Conservation (phyloP, 2,888 invertebrate species). For the Acrobasis consociella region DNA sequence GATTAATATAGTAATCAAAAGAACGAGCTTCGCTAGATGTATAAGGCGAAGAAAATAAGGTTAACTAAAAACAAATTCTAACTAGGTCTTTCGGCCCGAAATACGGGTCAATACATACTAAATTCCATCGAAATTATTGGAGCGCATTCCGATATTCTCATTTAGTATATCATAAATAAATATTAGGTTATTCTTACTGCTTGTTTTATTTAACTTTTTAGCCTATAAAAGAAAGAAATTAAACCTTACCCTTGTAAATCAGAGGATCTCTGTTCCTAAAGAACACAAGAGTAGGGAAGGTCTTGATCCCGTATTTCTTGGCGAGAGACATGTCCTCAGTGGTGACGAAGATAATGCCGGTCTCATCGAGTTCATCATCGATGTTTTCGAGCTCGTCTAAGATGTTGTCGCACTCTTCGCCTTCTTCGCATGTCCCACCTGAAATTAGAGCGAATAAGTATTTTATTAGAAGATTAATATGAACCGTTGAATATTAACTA, state of each 20-base stretch:
- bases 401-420: slow-evolving; percentile 93
- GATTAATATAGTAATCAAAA: no score
- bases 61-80: no score
- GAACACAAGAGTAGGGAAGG: slow-evolving; percentile 93
- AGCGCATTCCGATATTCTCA: no score
- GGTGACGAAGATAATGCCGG: slow-evolving; percentile 96
- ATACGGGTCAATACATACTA: no score
- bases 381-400: slow-evolving; percentile 94
- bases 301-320: slow-evolving; percentile 92
- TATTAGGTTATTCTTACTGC: no score
- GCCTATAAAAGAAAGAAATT: slow-evolving; percentile 13
- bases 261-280: slow-evolving; percentile 96
- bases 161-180: no score
- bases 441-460: slow-evolving; percentile 27
- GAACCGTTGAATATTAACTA: no score
- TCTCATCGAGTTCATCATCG: slow-evolving; percentile 96
- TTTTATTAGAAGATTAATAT: no score
- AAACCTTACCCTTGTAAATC: slow-evolving; percentile 84
- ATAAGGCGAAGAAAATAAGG: not conserved
- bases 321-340: slow-evolving; percentile 92
- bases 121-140: no score
- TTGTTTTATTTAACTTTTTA: no score
- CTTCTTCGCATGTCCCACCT: slow-evolving; percentile 93
- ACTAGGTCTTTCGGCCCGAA: no score
- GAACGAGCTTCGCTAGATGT: no score